Evolutionary conservation across 2,888 invertebrate genomes (phyloP).

Genomic region (Beris chalybata): DNA sequence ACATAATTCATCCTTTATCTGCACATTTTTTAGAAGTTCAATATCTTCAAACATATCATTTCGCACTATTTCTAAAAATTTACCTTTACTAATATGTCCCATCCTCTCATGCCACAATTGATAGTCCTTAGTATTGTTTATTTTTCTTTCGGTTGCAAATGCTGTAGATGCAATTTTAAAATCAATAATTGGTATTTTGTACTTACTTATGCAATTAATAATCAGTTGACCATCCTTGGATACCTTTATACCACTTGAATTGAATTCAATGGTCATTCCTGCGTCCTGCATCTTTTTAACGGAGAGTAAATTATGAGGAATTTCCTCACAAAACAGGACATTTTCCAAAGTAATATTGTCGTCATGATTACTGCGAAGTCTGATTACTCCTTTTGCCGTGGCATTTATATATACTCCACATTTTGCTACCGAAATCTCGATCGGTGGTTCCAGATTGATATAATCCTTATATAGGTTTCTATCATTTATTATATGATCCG

Average conservation of each 20-base stretch:
- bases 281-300: conserved; percentile 44
- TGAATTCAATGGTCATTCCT: too few species aligned
- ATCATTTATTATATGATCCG: conserved; percentile 42
- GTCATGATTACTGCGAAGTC: conserved; percentile 44
- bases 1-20: conserved; percentile 42
- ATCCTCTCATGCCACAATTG: conserved; percentile 37
- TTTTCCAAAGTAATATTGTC: conserved; percentile 37
- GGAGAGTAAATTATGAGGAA: conserved; percentile 46
- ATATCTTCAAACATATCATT: too few species aligned
- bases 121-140: conserved; percentile 44
- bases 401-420: conserved; percentile 44
- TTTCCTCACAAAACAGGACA: conserved; percentile 45
- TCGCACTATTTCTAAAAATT: too few species aligned
- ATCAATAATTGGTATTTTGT: conserved; percentile 1
- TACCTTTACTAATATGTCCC: too few species aligned
- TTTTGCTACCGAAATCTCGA: conserved; percentile 47
- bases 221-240: conserved; percentile 17
- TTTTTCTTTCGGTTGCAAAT: conserved; percentile 22
- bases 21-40: background rate
- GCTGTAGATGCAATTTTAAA: conserved; percentile 38
- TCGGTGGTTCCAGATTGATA: conserved; percentile 38
- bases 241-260: conserved; percentile 42
- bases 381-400: conserved; percentile 45
- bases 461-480: conserved; percentile 34
- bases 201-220: conserved; percentile 5